A percentile compares a stretch with the other conserved stretches of the same genome.
Evolutionary conservation across 2,888 invertebrate species (phyloP).

Genomic region (Vanessa cardui): DNA sequence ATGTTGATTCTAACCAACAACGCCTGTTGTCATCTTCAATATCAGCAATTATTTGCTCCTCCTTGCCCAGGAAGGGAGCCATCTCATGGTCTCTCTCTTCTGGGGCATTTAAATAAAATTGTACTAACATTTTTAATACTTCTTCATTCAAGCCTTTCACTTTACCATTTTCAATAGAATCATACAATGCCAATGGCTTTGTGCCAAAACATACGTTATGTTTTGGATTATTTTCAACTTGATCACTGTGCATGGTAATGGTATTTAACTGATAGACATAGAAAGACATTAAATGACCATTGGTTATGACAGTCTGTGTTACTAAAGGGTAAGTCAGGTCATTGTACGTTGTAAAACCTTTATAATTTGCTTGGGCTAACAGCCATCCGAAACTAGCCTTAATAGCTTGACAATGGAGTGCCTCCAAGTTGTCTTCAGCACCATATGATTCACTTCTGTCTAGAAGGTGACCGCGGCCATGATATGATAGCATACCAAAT

Average conservation of each 20-base stretch:
- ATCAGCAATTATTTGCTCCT: conserved; percentile 84
- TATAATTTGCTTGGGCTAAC: conserved; percentile 89
- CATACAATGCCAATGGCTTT: conserved; percentile 87
- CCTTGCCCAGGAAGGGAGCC: conserved; percentile 87
- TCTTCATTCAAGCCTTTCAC: conserved; percentile 91
- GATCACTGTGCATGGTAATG: conserved; percentile 84
- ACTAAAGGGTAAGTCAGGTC: conserved; percentile 96
- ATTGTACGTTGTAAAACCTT: conserved; percentile 94
- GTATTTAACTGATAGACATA: conserved; percentile 97
- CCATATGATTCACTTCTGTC: conserved; percentile 75
- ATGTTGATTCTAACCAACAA: conserved; percentile 86
- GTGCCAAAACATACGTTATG: conserved; percentile 92
- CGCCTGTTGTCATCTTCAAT: conserved; percentile 87
- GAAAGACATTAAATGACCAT: conserved; percentile 94
- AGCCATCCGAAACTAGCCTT: conserved; percentile 92
- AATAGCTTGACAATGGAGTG: conserved; percentile 89
- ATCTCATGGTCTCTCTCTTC: conserved; percentile 84
- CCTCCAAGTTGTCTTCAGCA: conserved; percentile 82
- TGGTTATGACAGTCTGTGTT: conserved; percentile 93
- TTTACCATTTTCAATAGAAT: conserved; percentile 87
- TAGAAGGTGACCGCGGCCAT: conserved; percentile 85
- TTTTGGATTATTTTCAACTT: conserved; percentile 85
- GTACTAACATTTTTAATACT: conserved; percentile 87
- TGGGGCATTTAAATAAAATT: conserved; percentile 89
- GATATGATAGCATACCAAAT: conserved; percentile 90